Evolutionary conservation across 2,888 invertebrate species (phyloP).

Genomic region (Nymphalis c-album): DNA sequence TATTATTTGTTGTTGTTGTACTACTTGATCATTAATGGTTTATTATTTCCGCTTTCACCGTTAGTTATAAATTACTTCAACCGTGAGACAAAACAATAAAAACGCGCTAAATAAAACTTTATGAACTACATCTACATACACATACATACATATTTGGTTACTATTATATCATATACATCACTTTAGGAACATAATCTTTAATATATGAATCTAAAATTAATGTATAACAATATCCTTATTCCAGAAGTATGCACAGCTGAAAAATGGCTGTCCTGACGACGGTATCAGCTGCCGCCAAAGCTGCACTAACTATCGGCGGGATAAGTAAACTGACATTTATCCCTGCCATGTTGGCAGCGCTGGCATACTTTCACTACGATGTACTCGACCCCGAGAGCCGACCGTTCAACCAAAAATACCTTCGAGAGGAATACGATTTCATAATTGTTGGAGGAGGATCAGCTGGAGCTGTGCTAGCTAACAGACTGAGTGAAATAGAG

Average conservation of each 20-base stretch:
- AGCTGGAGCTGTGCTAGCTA: constrained; percentile 91
- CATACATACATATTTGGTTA: too few relatives aligned
- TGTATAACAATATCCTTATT: constrained; percentile 12
- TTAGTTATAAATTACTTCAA: too few relatives aligned
- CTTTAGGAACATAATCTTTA: too few relatives aligned
- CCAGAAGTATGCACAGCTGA: constrained; percentile 42
- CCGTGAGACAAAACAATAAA: too few relatives aligned
- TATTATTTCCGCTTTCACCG: too few relatives aligned
- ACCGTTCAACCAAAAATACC: constrained; percentile 84
- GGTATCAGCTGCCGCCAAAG: constrained; percentile 85
- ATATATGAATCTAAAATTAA: background rate
- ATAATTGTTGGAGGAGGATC: constrained; percentile 91
- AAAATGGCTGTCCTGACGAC: constrained; percentile 70
- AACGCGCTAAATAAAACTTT: too few relatives aligned
- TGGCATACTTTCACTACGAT: constrained; percentile 93
- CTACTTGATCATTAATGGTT: too few relatives aligned
- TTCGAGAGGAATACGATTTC: constrained; percentile 90
- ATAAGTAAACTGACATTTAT: constrained; percentile 87
- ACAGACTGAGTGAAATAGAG: constrained; percentile 88
- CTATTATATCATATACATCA: too few relatives aligned
- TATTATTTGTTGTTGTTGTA: too few relatives aligned
- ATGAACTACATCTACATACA: too few relatives aligned
- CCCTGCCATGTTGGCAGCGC: constrained; percentile 87
- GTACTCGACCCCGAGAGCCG: constrained; percentile 91
- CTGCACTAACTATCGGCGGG: constrained; percentile 86